Percentiles rank a stretch among this genome's conserved stretches.
phyloP scores from a whole-genome alignment of 2,888 invertebrate genomes.

The Petrolisthes manimaculis region DNA sequence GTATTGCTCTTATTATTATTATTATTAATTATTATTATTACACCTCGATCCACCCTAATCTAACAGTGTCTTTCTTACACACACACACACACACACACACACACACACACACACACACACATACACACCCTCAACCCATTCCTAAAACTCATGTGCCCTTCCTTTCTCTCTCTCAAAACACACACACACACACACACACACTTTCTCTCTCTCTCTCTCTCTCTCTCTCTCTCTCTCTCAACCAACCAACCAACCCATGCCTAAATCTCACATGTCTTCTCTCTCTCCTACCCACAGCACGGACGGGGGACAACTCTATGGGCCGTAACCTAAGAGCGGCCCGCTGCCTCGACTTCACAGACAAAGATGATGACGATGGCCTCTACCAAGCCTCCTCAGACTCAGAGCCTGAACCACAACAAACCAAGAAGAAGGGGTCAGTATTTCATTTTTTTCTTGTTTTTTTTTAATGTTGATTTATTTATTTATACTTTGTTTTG shows the following conservation, averaged over 20 bases:
- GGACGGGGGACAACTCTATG: slow-evolving; percentile 65
- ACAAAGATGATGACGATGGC: slow-evolving; percentile 65
- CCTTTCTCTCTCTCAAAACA: neutral
- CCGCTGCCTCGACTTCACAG: slow-evolving; percentile 64
- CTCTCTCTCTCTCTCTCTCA: neutral
- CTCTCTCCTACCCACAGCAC: slow-evolving; percentile 43
- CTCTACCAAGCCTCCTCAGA: slow-evolving; percentile 60
- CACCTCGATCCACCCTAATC: neutral
- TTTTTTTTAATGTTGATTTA: too few species aligned
- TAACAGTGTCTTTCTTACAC: neutral
- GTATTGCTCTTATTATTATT: too few species aligned
- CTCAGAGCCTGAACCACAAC: slow-evolving; percentile 53
- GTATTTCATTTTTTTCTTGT: too few species aligned
- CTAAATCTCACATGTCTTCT: neutral
- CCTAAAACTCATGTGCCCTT: neutral
- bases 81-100: neutral
- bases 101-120: slow-evolving; percentile 24
- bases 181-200: too few species aligned
- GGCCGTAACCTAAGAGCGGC: slow-evolving; percentile 65
- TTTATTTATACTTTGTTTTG: too few species aligned
- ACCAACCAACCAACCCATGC: neutral
- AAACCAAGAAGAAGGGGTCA: slow-evolving; percentile 50
- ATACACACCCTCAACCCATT: neutral
- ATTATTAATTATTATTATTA: too few species aligned
- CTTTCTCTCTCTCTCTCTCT: slow-evolving; percentile 2